Percentiles rank a stretch among this genome's conserved stretches.
Conservation (phyloP, 2,113 vertebrate genomes). For the Psammodynastes pulverulentus region DNA sequence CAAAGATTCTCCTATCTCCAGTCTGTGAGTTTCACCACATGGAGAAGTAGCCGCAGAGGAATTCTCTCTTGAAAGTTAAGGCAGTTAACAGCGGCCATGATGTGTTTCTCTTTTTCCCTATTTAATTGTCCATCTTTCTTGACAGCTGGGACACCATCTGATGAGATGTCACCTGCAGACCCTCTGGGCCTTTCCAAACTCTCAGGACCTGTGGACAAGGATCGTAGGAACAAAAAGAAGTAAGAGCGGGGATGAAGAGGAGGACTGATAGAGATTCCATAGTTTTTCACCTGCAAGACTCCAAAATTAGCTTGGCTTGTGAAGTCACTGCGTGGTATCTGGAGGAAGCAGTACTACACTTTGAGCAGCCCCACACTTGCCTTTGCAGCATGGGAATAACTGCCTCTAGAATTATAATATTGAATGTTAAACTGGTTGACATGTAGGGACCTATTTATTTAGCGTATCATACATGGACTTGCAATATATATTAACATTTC, state of each 20-base stretch:
- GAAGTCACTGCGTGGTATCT: background rate
- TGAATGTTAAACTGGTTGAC: background rate
- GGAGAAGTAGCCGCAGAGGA: background rate
- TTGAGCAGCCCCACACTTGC: background rate
- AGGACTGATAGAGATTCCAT: too few relatives aligned
- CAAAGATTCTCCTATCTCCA: background rate
- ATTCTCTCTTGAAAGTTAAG: background rate
- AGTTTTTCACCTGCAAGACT: background rate
- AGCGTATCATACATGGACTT: background rate
- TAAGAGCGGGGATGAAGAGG: conserved; percentile 53
- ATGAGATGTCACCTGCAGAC: conserved; percentile 80
- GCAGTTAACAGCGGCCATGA: background rate
- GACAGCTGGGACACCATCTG: conserved; percentile 85
- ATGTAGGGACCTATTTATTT: background rate
- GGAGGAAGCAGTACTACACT: background rate
- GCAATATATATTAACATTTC: background rate
- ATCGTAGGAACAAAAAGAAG: conserved; percentile 94
- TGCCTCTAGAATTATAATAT: background rate
- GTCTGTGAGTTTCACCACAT: background rate
- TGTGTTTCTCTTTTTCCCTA: background rate
- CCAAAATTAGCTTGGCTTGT: background rate
- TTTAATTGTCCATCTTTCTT: background rate
- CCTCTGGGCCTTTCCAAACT: conserved; percentile 84
- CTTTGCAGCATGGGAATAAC: background rate
- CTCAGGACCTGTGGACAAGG: conserved; percentile 84